Evolutionary conservation across 2,113 vertebrate genomes (phyloP).

Genomic region (Ammodytes dubius): DNA sequence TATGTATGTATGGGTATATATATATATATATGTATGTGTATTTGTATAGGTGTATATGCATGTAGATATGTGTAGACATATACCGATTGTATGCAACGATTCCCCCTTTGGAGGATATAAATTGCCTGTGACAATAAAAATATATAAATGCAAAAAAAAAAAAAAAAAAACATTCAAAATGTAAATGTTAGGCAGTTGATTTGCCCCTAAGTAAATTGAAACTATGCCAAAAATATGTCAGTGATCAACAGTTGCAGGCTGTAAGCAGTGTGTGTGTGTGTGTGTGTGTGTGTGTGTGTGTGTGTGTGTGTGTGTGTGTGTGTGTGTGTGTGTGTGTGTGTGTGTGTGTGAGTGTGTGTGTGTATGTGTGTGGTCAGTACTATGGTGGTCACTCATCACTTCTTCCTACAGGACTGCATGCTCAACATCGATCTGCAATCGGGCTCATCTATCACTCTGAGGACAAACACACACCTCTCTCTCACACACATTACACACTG

Average conservation of each 20-base stretch:
- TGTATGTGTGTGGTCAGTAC: slow-evolving; percentile 29
- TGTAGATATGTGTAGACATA: too few species aligned
- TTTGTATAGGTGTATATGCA: too few species aligned
- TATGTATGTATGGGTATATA: too few species aligned
- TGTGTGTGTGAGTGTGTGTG: background rate
- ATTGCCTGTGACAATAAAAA: too few species aligned
- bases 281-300: background rate
- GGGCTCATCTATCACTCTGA: slow-evolving; percentile 45
- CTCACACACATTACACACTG: background rate
- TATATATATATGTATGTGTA: too few species aligned
- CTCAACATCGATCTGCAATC: slow-evolving; percentile 25
- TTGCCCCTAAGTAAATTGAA: slow-evolving; percentile 7
- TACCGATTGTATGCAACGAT: too few species aligned
- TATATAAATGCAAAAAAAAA: too few species aligned
- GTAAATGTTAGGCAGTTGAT: background rate
- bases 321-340: too few species aligned
- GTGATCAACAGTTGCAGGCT: background rate
- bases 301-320: background rate
- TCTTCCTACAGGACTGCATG: slow-evolving; percentile 18
- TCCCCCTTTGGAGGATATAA: too few species aligned
- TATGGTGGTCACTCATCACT: slow-evolving; percentile 31
- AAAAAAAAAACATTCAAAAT: background rate
- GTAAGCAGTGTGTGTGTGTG: background rate
- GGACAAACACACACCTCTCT: slow-evolving; percentile 25
- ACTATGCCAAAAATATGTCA: slow-evolving; percentile 3